A percentile compares a stretch with the other conserved stretches of the same genome.
Evolutionary conservation across 2,113 vertebrate genomes (phyloP).

Genomic region (Hemicordylus capensis): DNA sequence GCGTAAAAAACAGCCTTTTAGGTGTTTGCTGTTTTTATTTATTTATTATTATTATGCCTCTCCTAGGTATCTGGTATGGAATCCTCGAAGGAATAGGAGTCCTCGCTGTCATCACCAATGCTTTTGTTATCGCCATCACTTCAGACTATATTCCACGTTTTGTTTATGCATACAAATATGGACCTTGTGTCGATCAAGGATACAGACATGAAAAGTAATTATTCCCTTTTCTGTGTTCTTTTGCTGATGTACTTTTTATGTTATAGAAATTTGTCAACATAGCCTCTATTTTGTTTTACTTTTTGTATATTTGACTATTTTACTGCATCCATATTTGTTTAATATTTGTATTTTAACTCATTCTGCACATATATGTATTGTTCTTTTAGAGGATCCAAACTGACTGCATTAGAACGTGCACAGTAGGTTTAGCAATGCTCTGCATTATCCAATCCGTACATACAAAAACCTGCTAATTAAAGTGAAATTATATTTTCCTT

Average conservation of each 20-base stretch:
- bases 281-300: not conserved
- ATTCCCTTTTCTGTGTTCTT: not conserved
- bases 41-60: conserved; percentile 25
- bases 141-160: conserved; percentile 99
- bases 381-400: not conserved
- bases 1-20: not conserved
- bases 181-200: conserved; percentile 89
- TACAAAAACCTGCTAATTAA: rapidly evolving
- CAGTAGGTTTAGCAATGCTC: not conserved
- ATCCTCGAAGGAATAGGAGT: conserved; percentile 97
- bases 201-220: conserved; percentile 87
- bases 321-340: too few relatives aligned
- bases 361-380: too few relatives aligned
- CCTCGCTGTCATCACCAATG: conserved; percentile 97
- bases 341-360: too few relatives aligned
- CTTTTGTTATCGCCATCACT: conserved; percentile 98
- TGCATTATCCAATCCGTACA: not conserved
- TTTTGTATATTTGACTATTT: not conserved
- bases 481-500: conserved; percentile 13
- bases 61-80: conserved; percentile 95
- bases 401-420: not conserved
- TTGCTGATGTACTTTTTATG: not conserved
- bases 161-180: conserved; percentile 96
- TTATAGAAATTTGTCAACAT: not conserved
- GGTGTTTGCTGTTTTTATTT: not conserved